Conservation (phyloP, 2,888 invertebrate genomes). For the Archips xylosteana region DNA sequence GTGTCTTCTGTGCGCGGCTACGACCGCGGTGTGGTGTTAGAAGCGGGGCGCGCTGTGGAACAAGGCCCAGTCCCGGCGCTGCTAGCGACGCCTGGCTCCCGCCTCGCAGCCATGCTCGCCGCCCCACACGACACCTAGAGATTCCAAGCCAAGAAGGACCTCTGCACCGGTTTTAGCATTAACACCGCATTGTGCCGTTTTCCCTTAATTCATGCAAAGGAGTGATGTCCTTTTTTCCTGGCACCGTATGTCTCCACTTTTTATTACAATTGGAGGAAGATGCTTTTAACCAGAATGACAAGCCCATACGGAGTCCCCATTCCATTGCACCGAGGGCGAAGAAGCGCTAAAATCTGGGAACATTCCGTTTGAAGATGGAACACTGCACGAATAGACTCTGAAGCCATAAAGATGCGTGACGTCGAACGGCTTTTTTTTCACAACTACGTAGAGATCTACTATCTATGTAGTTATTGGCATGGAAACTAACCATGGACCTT, state of each 20-base stretch:
- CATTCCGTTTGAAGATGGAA: background rate
- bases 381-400: too few relatives aligned
- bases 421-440: too few relatives aligned
- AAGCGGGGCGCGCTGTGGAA: slow-evolving; percentile 88
- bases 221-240: background rate
- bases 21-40: slow-evolving; percentile 89
- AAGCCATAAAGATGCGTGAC: too few relatives aligned
- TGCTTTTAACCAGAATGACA: background rate
- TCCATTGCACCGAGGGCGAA: background rate
- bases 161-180: background rate
- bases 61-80: slow-evolving; percentile 87
- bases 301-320: background rate
- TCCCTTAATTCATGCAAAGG: background rate
- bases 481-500: too few relatives aligned
- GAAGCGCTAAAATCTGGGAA: background rate
- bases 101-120: slow-evolving; percentile 86
- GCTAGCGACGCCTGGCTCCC: slow-evolving; percentile 82
- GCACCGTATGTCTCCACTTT: too few relatives aligned
- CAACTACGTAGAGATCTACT: too few relatives aligned
- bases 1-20: slow-evolving; percentile 89
- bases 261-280: too few relatives aligned
- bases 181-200: background rate
- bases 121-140: slow-evolving; percentile 57
- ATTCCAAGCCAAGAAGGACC: background rate
- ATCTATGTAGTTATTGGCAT: too few relatives aligned